A percentile compares a stretch with the other conserved stretches of the same genome.
These are phyloP conservation scores for Mus caroli DNA, from an alignment of 2,797 vertebrate genomes.

Conservation along the genomic window DNA sequence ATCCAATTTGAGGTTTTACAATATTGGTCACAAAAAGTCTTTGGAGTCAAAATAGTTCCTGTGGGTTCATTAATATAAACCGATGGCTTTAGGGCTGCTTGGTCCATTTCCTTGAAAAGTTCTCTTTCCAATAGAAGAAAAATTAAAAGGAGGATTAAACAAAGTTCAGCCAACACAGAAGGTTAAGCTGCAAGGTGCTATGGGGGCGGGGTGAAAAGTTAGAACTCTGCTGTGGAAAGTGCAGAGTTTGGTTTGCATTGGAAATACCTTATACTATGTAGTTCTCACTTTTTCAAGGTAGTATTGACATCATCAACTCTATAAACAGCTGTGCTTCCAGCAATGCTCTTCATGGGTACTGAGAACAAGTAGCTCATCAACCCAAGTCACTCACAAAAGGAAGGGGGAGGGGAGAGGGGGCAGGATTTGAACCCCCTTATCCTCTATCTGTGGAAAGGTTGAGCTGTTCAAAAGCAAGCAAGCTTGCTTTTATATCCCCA, in stretches of 20 bases:
- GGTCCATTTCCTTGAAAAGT: conserved; percentile 58
- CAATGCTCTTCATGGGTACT: conserved; percentile 1
- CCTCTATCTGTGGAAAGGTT: not conserved
- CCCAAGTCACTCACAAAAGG: not conserved
- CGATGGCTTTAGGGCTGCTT: not conserved
- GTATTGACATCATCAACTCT: not conserved
- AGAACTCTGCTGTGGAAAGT: not conserved
- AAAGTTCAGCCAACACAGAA: conserved; percentile 31
- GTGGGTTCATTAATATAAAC: conserved; percentile 19
- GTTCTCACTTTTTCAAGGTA: not conserved
- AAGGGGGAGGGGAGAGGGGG: not conserved
- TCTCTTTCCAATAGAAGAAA: conserved; percentile 53
- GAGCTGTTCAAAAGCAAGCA: not conserved
- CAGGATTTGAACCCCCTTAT: not conserved
- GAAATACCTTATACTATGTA: conserved; percentile 9
- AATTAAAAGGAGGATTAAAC: conserved; percentile 28
- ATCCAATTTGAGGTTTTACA: conserved; percentile 76
- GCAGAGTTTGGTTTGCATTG: not conserved
- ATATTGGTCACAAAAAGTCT: conserved; percentile 78
- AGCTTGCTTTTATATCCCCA: accelerated
- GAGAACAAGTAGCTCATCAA: conserved; percentile 58
- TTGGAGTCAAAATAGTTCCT: conserved; percentile 65
- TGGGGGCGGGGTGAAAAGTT: not conserved
- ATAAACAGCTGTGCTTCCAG: conserved; percentile 49
- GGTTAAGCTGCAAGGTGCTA: not conserved